These are phyloP conservation scores for Aspidiotus destructor DNA, from an alignment of 2,888 invertebrate species.

Conservation along the genomic window DNA sequence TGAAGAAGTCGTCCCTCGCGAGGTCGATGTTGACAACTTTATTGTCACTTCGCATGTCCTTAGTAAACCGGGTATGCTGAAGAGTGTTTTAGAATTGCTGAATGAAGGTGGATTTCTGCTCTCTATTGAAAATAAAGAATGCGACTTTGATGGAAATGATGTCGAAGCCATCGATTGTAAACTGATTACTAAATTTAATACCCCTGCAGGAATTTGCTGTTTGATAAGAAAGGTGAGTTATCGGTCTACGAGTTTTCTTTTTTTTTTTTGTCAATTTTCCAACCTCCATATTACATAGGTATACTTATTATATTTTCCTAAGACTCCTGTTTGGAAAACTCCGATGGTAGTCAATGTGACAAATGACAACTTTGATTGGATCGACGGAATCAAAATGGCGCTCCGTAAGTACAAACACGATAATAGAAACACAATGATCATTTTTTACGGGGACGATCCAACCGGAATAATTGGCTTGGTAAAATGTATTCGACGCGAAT, in stretches of 20 bases:
- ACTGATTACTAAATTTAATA: constrained; percentile 53
- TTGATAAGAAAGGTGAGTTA: constrained; percentile 51
- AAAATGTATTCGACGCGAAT: constrained; percentile 80
- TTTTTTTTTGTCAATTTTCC: neutral
- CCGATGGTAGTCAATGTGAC: constrained; percentile 53
- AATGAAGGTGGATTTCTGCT: constrained; percentile 53
- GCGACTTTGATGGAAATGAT: constrained; percentile 34
- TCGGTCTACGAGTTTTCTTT: neutral
- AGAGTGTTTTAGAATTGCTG: neutral
- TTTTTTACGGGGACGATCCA: constrained; percentile 56
- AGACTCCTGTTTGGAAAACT: constrained; percentile 39
- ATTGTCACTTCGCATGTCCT: neutral
- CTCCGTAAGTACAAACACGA: constrained; percentile 56
- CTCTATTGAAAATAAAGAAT: constrained; percentile 49
- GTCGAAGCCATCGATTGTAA: constrained; percentile 44
- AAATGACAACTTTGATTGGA: constrained; percentile 66
- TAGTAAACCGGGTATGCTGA: neutral
- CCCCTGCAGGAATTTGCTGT: constrained; percentile 54
- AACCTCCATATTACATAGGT: neutral
- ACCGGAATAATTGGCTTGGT: constrained; percentile 77
- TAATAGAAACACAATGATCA: constrained; percentile 53
- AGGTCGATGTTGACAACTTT: neutral
- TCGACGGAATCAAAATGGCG: constrained; percentile 65
- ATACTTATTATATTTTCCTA: constrained; percentile 2
- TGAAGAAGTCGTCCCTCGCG: too few relatives aligned